Conservation (phyloP, 2,888 invertebrate genomes). For the Pristionchus entomophagus region DNA sequence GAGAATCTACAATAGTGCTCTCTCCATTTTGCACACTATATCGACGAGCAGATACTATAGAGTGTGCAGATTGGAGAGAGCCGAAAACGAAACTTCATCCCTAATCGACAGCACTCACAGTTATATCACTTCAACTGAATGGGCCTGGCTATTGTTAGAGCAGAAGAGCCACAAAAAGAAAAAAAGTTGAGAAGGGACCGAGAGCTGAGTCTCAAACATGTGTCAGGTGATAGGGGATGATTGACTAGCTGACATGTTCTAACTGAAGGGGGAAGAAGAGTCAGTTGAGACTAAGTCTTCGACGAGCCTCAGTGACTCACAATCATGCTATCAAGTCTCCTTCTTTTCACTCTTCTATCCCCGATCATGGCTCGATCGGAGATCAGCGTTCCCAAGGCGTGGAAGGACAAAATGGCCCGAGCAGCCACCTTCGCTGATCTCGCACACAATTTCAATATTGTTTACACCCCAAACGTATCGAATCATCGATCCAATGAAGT, state of each 20-base stretch:
- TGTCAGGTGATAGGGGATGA: conserved; percentile 47
- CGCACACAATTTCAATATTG: conserved; percentile 10
- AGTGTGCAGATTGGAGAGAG: too few species aligned
- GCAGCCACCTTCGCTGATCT: conserved; percentile 30
- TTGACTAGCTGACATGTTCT: conserved; percentile 9
- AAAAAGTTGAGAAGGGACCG: conserved; percentile 1
- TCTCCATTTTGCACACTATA: too few species aligned
- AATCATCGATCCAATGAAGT: neutral
- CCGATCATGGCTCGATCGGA: neutral
- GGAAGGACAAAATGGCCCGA: neutral
- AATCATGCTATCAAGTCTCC: neutral
- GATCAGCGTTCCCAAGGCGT: neutral
- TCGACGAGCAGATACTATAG: too few species aligned
- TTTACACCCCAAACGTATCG: neutral
- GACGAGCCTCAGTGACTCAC: conserved; percentile 21
- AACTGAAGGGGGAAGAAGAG: conserved; percentile 11
- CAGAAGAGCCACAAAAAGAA: neutral
- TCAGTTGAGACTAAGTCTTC: conserved; percentile 44
- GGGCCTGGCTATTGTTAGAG: neutral
- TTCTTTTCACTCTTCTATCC: neutral
- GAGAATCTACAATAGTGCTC: neutral
- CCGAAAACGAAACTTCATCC: too few species aligned
- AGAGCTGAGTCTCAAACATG: conserved; percentile 16
- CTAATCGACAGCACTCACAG: too few species aligned
- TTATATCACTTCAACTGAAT: neutral